Percentiles rank a stretch among this genome's conserved stretches.
Evolutionary conservation across 2,113 vertebrate genomes (phyloP).

Genomic region (Platysternon megacephalum): DNA sequence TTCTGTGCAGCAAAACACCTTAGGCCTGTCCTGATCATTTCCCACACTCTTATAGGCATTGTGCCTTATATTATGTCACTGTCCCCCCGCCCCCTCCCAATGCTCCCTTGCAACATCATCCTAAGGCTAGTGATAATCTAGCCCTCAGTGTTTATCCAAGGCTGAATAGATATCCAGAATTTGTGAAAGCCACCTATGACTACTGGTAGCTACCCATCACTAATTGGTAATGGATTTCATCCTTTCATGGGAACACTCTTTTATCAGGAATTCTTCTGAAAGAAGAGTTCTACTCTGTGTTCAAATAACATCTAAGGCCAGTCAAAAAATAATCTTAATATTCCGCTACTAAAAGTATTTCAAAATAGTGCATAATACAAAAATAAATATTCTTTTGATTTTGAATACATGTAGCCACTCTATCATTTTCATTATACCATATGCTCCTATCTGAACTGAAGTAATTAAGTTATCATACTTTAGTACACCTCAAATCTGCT

Average conservation of each 20-base stretch:
- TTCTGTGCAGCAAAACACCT: background rate
- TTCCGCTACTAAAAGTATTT: background rate
- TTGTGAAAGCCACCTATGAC: background rate
- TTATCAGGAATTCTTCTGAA: background rate
- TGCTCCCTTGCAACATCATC: background rate
- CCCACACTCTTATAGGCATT: background rate
- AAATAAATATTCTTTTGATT: background rate
- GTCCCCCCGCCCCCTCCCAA: too few species aligned
- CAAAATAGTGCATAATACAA: background rate
- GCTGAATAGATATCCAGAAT: background rate
- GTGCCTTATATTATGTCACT: background rate
- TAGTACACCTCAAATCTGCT: background rate
- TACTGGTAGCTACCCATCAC: background rate
- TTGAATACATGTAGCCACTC: background rate
- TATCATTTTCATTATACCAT: background rate
- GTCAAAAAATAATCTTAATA: background rate
- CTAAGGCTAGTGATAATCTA: background rate
- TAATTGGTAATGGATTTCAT: background rate
- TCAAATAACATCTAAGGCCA: background rate
- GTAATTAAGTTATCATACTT: background rate
- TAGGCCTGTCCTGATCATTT: background rate
- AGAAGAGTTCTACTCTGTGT: background rate
- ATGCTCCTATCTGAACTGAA: background rate
- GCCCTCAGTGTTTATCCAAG: background rate
- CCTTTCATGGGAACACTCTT: slow-evolving; percentile 4